Evolutionary conservation across 2,113 vertebrate species (phyloP).

Genomic region (Cricetomys ansorgei): DNA sequence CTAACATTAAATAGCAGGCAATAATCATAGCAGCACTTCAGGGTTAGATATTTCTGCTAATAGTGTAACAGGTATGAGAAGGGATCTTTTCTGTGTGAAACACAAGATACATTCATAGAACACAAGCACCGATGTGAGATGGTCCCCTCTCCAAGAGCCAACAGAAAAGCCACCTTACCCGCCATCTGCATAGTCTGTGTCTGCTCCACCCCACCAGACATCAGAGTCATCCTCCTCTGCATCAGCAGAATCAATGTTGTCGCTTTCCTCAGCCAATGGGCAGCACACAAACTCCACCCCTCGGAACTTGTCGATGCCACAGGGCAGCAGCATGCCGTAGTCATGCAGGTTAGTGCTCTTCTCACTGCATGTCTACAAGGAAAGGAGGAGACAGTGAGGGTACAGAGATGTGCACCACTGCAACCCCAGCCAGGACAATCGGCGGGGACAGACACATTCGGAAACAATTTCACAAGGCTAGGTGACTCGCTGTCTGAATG

Average conservation of each 20-base stretch:
- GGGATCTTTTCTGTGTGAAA: not conserved
- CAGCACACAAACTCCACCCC: conserved; percentile 99
- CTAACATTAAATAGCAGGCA: not conserved
- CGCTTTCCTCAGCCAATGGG: conserved; percentile 89
- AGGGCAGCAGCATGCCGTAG: conserved; percentile 98
- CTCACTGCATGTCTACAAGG: conserved; percentile 94
- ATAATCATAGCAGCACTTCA: not conserved
- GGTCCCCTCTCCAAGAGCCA: rapidly evolving
- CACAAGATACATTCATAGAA: not conserved
- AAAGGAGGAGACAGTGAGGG: not conserved
- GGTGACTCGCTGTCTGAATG: not conserved
- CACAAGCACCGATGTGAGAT: rapidly evolving
- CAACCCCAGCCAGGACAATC: not conserved
- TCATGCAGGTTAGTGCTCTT: conserved; percentile 97
- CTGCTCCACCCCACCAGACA: conserved; percentile 98
- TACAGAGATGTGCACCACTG: rapidly evolving
- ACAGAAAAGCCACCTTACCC: conserved; percentile 85
- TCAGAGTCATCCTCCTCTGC: conserved; percentile 96
- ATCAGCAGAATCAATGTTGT: conserved; percentile 91
- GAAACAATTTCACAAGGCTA: not conserved
- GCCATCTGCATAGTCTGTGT: conserved; percentile 95
- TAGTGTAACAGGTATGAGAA: not conserved
- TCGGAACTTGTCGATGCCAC: conserved; percentile 97
- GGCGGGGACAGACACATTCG: not conserved
- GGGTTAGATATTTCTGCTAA: not conserved